Evolutionary conservation across 2,888 invertebrate genomes (phyloP).

Genomic region (Sipha maydis): DNA sequence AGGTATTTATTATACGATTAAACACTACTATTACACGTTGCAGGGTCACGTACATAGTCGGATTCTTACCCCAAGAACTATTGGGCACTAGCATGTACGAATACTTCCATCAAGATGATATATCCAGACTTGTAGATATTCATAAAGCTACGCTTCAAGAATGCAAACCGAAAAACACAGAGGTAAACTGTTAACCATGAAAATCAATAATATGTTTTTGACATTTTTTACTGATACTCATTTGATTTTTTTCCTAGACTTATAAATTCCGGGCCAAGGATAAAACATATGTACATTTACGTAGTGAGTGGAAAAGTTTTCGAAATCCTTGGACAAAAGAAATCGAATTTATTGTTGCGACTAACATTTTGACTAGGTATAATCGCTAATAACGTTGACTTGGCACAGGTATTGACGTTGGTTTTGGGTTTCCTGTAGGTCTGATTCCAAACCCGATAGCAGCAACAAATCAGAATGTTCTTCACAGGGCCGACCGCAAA

Average conservation of each 20-base stretch:
- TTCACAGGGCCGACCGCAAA: slow-evolving; percentile 49
- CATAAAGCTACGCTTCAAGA: slow-evolving; percentile 82
- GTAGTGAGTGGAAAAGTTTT: slow-evolving; percentile 89
- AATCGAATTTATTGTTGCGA: slow-evolving; percentile 73
- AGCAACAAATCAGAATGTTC: slow-evolving; percentile 56
- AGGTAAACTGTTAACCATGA: slow-evolving; percentile 66
- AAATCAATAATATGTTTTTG: not conserved
- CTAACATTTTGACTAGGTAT: slow-evolving; percentile 48
- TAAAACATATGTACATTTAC: slow-evolving; percentile 77
- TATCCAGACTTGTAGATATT: slow-evolving; percentile 80
- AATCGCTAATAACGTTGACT: not conserved
- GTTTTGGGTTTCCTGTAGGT: not conserved
- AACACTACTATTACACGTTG: slow-evolving; percentile 63
- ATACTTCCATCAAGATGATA: slow-evolving; percentile 86
- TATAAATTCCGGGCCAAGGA: slow-evolving; percentile 85
- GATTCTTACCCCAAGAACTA: slow-evolving; percentile 92
- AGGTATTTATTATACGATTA: not conserved
- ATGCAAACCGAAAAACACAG: slow-evolving; percentile 74
- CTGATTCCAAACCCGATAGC: slow-evolving; percentile 33
- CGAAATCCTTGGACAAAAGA: slow-evolving; percentile 96
- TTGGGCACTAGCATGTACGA: slow-evolving; percentile 93
- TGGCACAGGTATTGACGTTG: not conserved
- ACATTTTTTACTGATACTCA: not conserved
- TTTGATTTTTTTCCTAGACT: slow-evolving; percentile 67
- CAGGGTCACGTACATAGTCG: slow-evolving; percentile 88